These are phyloP conservation scores for Dissostichus mawsoni DNA, from an alignment of 2,113 vertebrate genomes.

Conservation along the genomic window DNA sequence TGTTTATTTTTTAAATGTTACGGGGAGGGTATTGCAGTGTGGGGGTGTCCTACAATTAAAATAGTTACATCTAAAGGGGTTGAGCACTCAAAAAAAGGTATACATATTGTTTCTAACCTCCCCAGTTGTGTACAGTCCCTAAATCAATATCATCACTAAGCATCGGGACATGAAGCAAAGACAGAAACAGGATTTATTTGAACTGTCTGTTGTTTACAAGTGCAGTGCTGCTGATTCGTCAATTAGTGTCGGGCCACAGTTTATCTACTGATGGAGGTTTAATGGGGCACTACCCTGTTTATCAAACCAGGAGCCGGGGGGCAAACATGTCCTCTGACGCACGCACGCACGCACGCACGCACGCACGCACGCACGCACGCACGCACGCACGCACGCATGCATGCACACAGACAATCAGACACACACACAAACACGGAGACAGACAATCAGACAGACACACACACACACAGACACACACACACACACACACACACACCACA, in stretches of 20 bases:
- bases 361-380: not conserved
- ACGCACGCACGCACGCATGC: no score
- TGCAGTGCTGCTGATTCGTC: slow-evolving; percentile 26
- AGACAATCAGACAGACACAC: not conserved
- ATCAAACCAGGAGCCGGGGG: slow-evolving; percentile 45
- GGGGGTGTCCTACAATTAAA: no score
- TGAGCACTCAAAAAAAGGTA: not conserved
- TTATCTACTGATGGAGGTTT: slow-evolving; percentile 61
- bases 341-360: not conserved
- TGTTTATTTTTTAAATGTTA: not conserved
- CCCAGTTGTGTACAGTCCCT: slow-evolving; percentile 4
- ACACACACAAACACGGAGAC: no score
- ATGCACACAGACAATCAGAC: no score
- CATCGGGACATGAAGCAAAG: slow-evolving; percentile 5
- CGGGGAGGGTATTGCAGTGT: not conserved
- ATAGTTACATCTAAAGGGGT: not conserved
- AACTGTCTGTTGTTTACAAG: slow-evolving; percentile 38
- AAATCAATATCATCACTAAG: slow-evolving; percentile 21
- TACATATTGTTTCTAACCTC: not conserved
- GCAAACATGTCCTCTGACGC: slow-evolving; percentile 31
- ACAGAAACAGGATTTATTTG: slow-evolving; percentile 28
- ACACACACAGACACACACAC: not conserved
- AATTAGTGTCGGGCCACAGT: slow-evolving; percentile 59
- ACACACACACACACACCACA: no score
- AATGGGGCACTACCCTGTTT: slow-evolving; percentile 63